These are phyloP conservation scores for Masticophis lateralis DNA, from an alignment of 2,797 vertebrate species.

Conservation along the genomic window DNA sequence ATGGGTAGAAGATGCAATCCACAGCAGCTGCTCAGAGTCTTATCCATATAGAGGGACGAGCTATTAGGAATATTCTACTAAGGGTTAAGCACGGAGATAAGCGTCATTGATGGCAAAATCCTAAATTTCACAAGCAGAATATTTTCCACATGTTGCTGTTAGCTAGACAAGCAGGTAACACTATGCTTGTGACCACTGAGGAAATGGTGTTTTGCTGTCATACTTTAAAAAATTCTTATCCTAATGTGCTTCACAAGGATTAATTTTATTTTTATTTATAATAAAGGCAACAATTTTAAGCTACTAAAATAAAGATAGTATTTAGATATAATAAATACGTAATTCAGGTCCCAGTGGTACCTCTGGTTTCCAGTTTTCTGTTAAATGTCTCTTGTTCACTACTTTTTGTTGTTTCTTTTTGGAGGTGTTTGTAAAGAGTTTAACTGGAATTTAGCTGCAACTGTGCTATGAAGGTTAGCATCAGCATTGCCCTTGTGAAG, in stretches of 20 bases:
- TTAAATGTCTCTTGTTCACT: no score
- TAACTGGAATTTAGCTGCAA: no score
- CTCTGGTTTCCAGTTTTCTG: no score
- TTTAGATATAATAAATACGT: no score
- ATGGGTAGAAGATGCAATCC: fast-evolving
- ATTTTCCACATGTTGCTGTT: background rate
- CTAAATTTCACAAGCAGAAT: background rate
- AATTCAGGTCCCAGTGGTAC: no score
- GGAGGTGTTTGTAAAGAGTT: no score
- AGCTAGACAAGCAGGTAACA: background rate
- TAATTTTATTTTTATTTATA: background rate
- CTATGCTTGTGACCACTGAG: background rate
- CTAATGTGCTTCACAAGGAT: background rate
- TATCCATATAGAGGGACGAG: background rate
- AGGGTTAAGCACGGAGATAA: background rate
- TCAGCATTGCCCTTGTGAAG: no score
- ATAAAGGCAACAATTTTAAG: background rate
- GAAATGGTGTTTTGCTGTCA: background rate
- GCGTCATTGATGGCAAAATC: background rate
- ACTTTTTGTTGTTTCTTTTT: no score
- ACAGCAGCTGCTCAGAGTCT: background rate
- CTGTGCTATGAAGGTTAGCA: no score
- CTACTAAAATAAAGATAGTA: no score
- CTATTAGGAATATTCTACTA: background rate
- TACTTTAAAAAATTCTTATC: background rate